These are phyloP conservation scores for Rhorus exstirpatorius DNA, from an alignment of 2,888 invertebrate species.

Conservation along the genomic window DNA sequence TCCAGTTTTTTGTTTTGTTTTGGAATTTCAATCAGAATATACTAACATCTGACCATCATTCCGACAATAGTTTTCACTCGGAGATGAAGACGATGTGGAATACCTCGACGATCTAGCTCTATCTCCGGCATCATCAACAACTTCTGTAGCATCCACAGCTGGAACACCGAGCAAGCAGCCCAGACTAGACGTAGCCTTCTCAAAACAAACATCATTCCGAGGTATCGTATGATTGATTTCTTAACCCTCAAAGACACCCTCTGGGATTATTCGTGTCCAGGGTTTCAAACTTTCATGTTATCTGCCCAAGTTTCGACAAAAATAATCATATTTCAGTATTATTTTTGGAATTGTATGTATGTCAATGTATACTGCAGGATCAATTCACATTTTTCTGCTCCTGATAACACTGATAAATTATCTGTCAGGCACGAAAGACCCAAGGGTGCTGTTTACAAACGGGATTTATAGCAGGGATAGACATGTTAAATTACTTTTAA, in stretches of 20 bases:
- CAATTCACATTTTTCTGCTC: no score
- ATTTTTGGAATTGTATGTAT: no score
- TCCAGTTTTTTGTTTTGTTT: not conserved
- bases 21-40: constrained; percentile 6
- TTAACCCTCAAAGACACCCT: not conserved
- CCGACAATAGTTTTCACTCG: constrained; percentile 19
- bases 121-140: constrained; percentile 34
- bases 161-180: constrained; percentile 25
- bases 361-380: no score
- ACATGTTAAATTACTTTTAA: not conserved
- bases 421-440: no score
- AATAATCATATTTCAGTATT: no score
- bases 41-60: constrained; percentile 18
- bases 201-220: constrained; percentile 47
- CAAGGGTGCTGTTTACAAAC: no score
- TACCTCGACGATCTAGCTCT: constrained; percentile 15
- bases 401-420: no score
- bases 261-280: no score
- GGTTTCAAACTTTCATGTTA: no score
- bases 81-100: constrained; percentile 24
- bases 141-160: constrained; percentile 32
- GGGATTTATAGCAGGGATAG: no score
- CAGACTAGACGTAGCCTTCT: constrained; percentile 48
- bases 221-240: constrained; percentile 41
- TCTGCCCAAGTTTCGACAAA: no score